Base-by-base conservation (phyloP, 2,797 vertebrate genomes). In the Gastrophryne carolinensis region DNA sequence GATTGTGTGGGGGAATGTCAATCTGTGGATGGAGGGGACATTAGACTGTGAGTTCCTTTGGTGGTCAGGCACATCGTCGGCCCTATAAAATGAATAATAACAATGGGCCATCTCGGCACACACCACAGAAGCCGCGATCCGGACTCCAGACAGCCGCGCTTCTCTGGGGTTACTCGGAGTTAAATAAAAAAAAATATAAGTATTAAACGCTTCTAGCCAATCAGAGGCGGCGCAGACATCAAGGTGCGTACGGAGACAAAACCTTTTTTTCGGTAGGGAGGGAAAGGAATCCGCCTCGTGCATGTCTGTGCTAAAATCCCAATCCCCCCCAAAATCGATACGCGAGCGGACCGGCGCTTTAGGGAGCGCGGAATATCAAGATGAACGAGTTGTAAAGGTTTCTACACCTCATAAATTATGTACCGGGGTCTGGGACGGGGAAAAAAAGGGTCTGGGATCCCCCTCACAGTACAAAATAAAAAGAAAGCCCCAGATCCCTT, bases 371-470 rank as follows among this genome's bases (percentile, higher is more conserved):
- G 60, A 58, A 72, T 68, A 66, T 78, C 72, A 72, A 72, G 52
- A 47, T 44, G 52, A 17, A 53, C 15, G 10, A 21, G 41, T 41
- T 78, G 66, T 66, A 70, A 66, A 64, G 68, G 61, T 65, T 1
- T 84, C 80, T 71, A 50, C 15, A 10, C 57, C 78, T 66, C 53
- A 78, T 72, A n/a, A 78, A 78, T 72, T 66, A 78, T 78, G 60
- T 44, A 78, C 24, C 50, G 41, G 75, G 75, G 75, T 78, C 68
- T 78, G 75, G 63, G 75, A 78, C 10, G 27, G 52, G 74, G 60
- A 72, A 65, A 71, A 41, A 64, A 71, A 54, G 67, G 67, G 60
- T 61, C 32, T 54, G 27, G 58, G 67, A 65, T 71, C 29, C 75
- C 74, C 75, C 56, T 58, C 44, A n/a, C 50, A 56, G 23, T 71